Base-by-base conservation (phyloP, 2,113 vertebrate genomes). In the Limnothrissa miodon region DNA sequence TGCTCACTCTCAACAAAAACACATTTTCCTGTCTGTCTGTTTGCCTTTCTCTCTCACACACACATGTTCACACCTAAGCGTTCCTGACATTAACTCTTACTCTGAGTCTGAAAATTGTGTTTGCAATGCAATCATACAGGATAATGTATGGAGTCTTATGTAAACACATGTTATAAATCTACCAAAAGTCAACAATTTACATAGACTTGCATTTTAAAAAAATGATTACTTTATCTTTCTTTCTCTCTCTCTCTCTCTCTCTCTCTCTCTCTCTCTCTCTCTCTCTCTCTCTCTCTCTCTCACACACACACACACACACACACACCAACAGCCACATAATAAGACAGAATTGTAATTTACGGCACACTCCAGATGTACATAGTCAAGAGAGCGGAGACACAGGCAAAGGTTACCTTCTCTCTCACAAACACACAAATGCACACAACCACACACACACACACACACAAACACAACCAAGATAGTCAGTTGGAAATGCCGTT, bases 261-360 rank as follows among this genome's bases (percentile, higher is more conserved):
- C 45, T 4, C 8, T 15, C 1, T 4, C 45, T 46, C 45, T 46
- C 45, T 46, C 45, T 46, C 45, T 4, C 11, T 48, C 46, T 48
- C 46, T 48, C 46, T 15, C 11, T 48, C 11, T 48, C 46, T 48
- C 46, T 48, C 46, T 15, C 5, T 48, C 46, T 13, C 10, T 48
- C 11, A 15, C 46, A 78, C 74, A 39, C 74, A 80, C 79, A 80
- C 45, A 48, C 79, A 80, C 45, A 33, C 45, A 80, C 42, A 80
- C 78, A 80, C 44, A 80, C 78, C 48, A 23, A 48, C 79, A 80
- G 45, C 51, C 51, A 23, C 51, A 56, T 56, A 56, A 56, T 56
- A 21, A 56, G 51, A 56, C 51, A 56, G 51, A 56, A 19, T 56
- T 23, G 51, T 23, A 5, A 56, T 21, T 5, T 21, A 56, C 23